A percentile compares a stretch with the other conserved stretches of the same genome.
Conservation (phyloP, 2,797 vertebrate genomes). For the Sebastolobus altivelis region DNA sequence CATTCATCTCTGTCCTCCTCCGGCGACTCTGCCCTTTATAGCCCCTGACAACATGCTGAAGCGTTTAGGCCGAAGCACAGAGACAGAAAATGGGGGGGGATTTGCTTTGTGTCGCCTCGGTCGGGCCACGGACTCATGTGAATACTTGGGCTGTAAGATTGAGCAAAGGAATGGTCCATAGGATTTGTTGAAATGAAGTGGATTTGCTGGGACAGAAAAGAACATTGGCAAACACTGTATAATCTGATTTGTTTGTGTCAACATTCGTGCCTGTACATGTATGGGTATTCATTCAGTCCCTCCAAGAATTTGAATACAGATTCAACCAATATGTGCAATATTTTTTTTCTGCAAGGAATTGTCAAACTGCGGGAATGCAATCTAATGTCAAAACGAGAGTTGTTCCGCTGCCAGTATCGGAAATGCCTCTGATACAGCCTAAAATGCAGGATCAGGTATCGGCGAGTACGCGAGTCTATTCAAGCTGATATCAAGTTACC, state of each 20-base stretch:
- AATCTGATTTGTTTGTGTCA: neutral
- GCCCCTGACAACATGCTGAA: conserved; percentile 67
- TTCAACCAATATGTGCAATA: neutral
- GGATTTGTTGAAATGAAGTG: conserved; percentile 37
- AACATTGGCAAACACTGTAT: neutral
- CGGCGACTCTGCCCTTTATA: conserved; percentile 45
- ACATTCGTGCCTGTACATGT: neutral
- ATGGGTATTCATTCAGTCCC: neutral
- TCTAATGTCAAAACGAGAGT: neutral
- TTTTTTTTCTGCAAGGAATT: neutral
- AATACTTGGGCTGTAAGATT: conserved; percentile 20
- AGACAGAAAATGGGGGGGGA: conserved; percentile 31
- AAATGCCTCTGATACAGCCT: neutral
- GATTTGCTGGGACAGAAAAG: conserved; percentile 26
- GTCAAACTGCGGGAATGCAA: conserved; percentile 1
- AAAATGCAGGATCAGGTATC: neutral
- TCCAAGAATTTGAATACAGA: neutral
- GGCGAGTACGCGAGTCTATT: neutral
- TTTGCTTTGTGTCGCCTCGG: conserved; percentile 59
- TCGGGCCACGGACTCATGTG: conserved; percentile 25
- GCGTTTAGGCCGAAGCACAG: conserved; percentile 63
- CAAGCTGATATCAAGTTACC: neutral
- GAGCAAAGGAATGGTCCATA: conserved; percentile 3
- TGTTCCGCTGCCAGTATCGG: neutral
- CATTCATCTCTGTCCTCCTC: conserved; percentile 69